Base-by-base conservation (phyloP, 2,113 vertebrate genomes). In the Piaya cayana region DNA sequence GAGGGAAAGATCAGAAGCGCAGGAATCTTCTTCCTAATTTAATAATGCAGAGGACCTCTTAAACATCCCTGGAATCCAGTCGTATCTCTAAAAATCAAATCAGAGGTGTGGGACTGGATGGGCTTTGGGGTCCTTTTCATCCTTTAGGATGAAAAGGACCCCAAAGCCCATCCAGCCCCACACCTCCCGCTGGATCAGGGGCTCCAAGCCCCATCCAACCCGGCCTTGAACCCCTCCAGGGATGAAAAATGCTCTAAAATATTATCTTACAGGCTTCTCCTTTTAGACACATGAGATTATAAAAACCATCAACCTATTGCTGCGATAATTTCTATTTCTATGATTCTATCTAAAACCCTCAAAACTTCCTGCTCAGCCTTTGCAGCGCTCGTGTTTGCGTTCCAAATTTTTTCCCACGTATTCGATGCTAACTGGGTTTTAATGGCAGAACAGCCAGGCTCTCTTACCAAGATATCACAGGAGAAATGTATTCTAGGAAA, bases 1-100 rank as follows among this genome's bases (percentile, higher is more conserved):
- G 2, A 15, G n/a, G 43, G 36, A 4, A 6, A 25, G 14, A 8
- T 2, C 85, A 43, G 43, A 29, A 2, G 4, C 42, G 2, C 34
- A 1, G 16, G 1, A 1, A 4, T 2, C 62, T 26, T 5, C 49
- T 8, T 14, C 12, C 0, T 6, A 8, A 4, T 5, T 7, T 25
- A 53, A 62, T 11, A 13, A n/a, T 0, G 6, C 62, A 42, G 29
- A 62, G 42, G 7, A 30, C 9, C 37, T 5, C 3, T 22, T 2
- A 11, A 2, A 15, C 49, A 15, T 10, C 39, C 34, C 63, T 62
- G 62, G 7, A 11, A 7, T 0, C 9, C 47, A 49, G 17, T 12
- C n/a, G 6, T 4, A 6, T 19, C 69, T 52, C 67, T 25, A 15
- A 45, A 45, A 45, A 45, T 45, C 16, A 45, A 45, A 19, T 45